Conservation (phyloP, 2,113 vertebrate species). For the Ochotona princeps region DNA sequence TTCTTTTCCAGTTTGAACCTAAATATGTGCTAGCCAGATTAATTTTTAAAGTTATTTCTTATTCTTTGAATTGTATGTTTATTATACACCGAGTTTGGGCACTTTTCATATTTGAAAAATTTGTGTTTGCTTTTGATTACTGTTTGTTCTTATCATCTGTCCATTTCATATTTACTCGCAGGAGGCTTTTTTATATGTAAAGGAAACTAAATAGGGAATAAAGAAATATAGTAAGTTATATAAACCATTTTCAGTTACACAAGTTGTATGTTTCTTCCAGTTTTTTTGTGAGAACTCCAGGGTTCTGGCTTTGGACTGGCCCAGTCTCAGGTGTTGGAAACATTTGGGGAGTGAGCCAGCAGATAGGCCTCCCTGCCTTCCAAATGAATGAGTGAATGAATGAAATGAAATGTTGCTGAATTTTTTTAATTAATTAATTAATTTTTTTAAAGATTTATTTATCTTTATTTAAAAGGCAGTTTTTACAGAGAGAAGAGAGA, state of each 20-base stretch:
- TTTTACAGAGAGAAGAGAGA: too few relatives aligned
- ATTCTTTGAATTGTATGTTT: not conserved
- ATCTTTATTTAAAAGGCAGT: too few relatives aligned
- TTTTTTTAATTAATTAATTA: too few relatives aligned
- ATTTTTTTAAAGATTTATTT: too few relatives aligned
- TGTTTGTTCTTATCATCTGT: not conserved
- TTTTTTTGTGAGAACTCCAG: not conserved
- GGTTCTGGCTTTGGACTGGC: too few relatives aligned
- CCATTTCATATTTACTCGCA: conserved; percentile 11
- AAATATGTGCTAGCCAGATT: conserved; percentile 12
- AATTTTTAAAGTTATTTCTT: not conserved
- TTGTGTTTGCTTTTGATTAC: conserved; percentile 19
- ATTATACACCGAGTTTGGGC: not conserved
- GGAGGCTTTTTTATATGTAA: not conserved
- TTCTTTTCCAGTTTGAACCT: not conserved
- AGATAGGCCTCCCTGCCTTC: too few relatives aligned
- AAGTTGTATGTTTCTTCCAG: not conserved
- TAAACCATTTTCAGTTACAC: not conserved
- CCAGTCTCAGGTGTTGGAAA: too few relatives aligned
- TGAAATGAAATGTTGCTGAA: too few relatives aligned
- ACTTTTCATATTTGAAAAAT: conserved; percentile 24
- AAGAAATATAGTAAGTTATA: not conserved
- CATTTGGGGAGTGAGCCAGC: too few relatives aligned
- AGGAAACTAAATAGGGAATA: conserved; percentile 18
- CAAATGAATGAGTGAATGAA: too few relatives aligned